These are phyloP conservation scores for Malurus splendens DNA, from an alignment of 2,797 vertebrate genomes.

Conservation along the genomic window DNA sequence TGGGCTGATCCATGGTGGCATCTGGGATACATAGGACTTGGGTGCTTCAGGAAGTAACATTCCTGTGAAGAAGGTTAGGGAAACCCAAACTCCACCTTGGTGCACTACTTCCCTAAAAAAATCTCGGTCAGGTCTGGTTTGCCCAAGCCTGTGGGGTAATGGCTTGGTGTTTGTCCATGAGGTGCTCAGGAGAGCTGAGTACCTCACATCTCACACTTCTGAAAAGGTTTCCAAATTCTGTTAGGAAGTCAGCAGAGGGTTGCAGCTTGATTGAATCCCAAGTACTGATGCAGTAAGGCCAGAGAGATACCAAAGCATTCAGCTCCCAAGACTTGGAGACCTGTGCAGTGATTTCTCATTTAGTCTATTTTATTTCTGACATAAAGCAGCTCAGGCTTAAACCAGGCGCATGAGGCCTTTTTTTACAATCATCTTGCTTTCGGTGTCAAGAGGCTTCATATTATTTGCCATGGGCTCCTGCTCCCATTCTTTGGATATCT, in stretches of 20 bases:
- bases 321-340: neutral
- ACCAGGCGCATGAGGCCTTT: neutral
- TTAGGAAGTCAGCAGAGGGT: neutral
- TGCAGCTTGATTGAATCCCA: neutral
- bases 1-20: neutral
- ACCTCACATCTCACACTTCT: neutral
- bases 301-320: neutral
- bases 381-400: neutral
- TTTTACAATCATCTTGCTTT: constrained; percentile 24
- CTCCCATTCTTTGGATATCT: constrained; percentile 50
- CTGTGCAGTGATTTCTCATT: neutral
- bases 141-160: neutral
- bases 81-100: neutral
- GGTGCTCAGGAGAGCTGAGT: neutral
- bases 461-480: constrained; percentile 43
- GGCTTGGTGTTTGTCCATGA: neutral
- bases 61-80: neutral
- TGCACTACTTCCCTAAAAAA: neutral
- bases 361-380: neutral
- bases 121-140: neutral
- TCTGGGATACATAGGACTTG: neutral
- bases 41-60: neutral
- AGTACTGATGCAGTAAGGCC: neutral
- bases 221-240: neutral
- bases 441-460: constrained; percentile 30